Base-by-base conservation (phyloP, 1,140 invertebrate genomes). In the Lordiphosa stackelbergi region DNA sequence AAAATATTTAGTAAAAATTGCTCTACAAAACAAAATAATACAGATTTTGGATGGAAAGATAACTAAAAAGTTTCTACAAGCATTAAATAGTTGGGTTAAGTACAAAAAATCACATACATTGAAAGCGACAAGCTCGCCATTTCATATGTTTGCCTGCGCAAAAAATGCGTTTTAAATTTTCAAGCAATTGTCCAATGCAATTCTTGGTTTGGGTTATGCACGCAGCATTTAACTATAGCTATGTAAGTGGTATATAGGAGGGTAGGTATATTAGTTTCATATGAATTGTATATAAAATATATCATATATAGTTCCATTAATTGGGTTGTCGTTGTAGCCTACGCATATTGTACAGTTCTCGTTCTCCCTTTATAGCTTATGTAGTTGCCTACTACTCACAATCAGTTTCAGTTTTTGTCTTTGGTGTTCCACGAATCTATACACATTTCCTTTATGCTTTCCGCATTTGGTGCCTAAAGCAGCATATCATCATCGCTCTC, bases 401-500 rank as follows among this genome's bases (percentile, higher is more conserved):
- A 81, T 74, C 66, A 69, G 73, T 81, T 81, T 31, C 63, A 43
- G 16, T 66, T 65, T 48, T 52, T 64, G 66, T 81, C 77, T 83
- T 83, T 83, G 77, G 77, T 83, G 78, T 83, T 73, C 9, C 43
- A 10, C 42, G n/a, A 37, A 16, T 16, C 16, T 16, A 16, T 16
- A 16, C 16, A 16, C 16, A 16, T 16, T 16, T 51, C 42, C 24
- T 4, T 22, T 56, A 34, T 40, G 53, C 28, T 40, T 56, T 51
- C 55, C 43, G 9, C 6, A 19, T 31, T 9, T 36, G 36, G 47
- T n/a, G 7, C 60, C 57, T 87, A 87, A 45, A 87, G 74, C 47
- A 87, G 56, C 73, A 87, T 83, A 55, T 87, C 86, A 52, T 87
- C 86, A 47, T 87, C 86, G 46, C 79, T 86, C 9, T 87, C 86